Evolutionary conservation across 1,140 invertebrate species (phyloP).

Genomic region (Scaptomyza hsui): DNA sequence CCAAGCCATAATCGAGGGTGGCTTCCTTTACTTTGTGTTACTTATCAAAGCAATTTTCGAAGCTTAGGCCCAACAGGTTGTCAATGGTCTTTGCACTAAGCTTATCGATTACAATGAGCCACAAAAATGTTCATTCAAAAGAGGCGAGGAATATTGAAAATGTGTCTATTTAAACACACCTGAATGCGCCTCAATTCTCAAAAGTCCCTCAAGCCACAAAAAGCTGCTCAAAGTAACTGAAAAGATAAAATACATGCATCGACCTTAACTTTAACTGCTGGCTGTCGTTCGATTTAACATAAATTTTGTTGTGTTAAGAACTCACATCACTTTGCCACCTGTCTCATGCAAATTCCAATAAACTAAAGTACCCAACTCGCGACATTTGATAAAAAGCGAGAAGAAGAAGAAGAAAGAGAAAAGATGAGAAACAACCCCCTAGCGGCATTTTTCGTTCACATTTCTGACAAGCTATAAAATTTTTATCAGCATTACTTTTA

Average conservation of each 20-base stretch:
- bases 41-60: slow-evolving; percentile 57
- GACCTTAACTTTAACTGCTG: slow-evolving; percentile 63
- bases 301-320: slow-evolving; percentile 55
- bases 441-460: slow-evolving; percentile 52
- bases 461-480: slow-evolving; percentile 81
- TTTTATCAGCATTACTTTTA: slow-evolving; percentile 83
- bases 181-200: slow-evolving; percentile 47
- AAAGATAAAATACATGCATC: slow-evolving; percentile 49
- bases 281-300: slow-evolving; percentile 74
- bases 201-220: slow-evolving; percentile 4
- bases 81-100: slow-evolving; percentile 48
- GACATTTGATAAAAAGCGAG: slow-evolving; percentile 68
- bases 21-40: slow-evolving; percentile 14
- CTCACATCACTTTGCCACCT: slow-evolving; percentile 46
- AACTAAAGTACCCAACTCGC: slow-evolving; percentile 77
- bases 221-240: slow-evolving; percentile 70
- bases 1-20: slow-evolving; percentile 33
- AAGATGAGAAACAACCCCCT: slow-evolving; percentile 43
- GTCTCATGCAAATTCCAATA: slow-evolving; percentile 78
- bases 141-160: neutral
- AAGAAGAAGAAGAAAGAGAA: slow-evolving; percentile 20
- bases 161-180: slow-evolving; percentile 51
- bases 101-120: slow-evolving; percentile 52
- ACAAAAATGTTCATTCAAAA: slow-evolving; percentile 14
- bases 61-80: slow-evolving; percentile 65